Percentiles rank a stretch among this genome's conserved stretches.
phyloP scores from a whole-genome alignment of 2,113 vertebrate genomes.

The Xenopus borealis region DNA sequence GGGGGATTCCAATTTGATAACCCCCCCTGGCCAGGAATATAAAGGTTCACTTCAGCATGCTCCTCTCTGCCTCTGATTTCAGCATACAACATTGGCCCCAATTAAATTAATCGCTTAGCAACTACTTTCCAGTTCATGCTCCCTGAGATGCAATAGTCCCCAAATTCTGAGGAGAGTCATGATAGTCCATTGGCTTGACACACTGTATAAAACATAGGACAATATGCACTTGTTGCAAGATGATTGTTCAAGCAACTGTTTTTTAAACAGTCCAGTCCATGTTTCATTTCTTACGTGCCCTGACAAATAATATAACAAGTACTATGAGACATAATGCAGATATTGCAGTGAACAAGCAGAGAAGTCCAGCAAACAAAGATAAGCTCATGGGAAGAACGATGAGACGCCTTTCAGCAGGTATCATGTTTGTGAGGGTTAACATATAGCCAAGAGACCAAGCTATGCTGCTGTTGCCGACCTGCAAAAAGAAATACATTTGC shows the following conservation, averaged over 20 bases:
- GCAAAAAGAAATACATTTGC: constrained; percentile 47
- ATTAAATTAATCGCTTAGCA: too few species aligned
- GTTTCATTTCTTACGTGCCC: constrained; percentile 4
- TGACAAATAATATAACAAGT: constrained; percentile 50
- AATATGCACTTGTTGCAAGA: neutral
- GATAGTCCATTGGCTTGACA: neutral
- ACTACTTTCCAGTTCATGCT: neutral
- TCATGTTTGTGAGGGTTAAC: constrained; percentile 90
- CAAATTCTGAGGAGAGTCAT: too few species aligned
- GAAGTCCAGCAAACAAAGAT: constrained; percentile 71
- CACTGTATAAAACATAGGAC: neutral
- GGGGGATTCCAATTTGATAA: too few species aligned
- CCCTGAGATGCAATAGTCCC: neutral
- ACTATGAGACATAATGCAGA: constrained; percentile 71
- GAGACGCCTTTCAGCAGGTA: constrained; percentile 79
- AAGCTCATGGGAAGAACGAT: constrained; percentile 71
- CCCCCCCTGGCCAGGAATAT: too few species aligned
- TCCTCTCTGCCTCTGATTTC: too few species aligned
- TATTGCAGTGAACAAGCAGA: constrained; percentile 74
- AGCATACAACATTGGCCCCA: too few species aligned
- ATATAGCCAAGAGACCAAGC: constrained; percentile 94
- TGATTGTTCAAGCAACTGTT: neutral
- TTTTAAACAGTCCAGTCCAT: neutral
- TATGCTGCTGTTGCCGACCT: constrained; percentile 84
- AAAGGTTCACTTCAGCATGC: too few species aligned